Evolutionary conservation across 64 coral and sea anemone species (phyloP).

Genomic region (Montipora capricornis): DNA sequence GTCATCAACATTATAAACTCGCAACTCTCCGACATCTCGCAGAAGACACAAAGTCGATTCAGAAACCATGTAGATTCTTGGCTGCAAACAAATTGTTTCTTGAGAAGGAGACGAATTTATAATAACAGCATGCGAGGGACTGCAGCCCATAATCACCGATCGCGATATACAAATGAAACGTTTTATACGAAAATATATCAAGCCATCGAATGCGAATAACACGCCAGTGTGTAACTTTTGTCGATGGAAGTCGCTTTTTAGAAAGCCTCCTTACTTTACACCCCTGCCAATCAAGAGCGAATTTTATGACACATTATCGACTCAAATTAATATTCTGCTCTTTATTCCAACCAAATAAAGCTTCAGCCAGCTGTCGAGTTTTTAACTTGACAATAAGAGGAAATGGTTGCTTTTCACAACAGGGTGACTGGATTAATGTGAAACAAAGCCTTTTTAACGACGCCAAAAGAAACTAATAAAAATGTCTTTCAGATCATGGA

Average conservation of each 20-base stretch:
- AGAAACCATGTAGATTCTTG: slow-evolving; percentile 93
- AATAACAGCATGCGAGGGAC: slow-evolving; percentile 85
- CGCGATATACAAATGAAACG: neutral
- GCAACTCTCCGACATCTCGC: slow-evolving; percentile 84
- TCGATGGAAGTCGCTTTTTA: slow-evolving; percentile 18
- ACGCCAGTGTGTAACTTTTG: neutral
- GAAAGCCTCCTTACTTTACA: slow-evolving; percentile 19
- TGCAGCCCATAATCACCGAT: slow-evolving; percentile 72
- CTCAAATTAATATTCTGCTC: slow-evolving; percentile 7
- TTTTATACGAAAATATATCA: neutral
- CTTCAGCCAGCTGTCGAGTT: neutral
- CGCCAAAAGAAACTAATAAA: no score
- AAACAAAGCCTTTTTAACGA: neutral
- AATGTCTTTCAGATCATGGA: no score
- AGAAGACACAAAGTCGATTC: slow-evolving; percentile 85
- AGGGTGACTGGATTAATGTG: neutral
- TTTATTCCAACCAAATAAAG: neutral
- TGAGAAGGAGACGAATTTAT: slow-evolving; percentile 74
- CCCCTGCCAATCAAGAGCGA: slow-evolving; percentile 28
- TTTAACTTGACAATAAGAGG: neutral
- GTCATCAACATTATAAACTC: slow-evolving; percentile 81
- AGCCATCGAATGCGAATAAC: neutral
- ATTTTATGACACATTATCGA: neutral
- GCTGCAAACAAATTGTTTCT: slow-evolving; percentile 85
- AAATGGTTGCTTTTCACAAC: neutral